phyloP scores from a whole-genome alignment of 2,888 invertebrate genomes.

The Drosophila parthenogenetica region DNA sequence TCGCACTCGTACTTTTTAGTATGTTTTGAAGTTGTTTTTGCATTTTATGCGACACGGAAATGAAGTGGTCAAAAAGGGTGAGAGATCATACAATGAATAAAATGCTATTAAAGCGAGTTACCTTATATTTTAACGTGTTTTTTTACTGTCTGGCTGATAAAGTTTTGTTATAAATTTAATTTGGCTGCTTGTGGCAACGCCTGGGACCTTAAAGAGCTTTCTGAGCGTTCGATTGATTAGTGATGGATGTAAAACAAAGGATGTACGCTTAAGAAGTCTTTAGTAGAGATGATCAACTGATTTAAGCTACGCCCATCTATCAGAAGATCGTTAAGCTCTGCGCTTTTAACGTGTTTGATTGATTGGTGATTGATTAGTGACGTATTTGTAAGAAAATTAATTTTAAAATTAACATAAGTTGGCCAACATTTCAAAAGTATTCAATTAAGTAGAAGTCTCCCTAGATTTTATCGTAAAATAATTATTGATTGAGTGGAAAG shows the following conservation, averaged over 20 bases:
- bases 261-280: too few species aligned
- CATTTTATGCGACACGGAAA: conserved; percentile 38
- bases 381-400: neutral
- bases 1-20: neutral
- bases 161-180: neutral
- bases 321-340: neutral
- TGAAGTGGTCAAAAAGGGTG: conserved; percentile 29
- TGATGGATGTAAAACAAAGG: neutral
- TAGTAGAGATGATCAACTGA: neutral
- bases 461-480: too few species aligned
- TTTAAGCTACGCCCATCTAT: neutral
- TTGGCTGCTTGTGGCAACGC: neutral
- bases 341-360: neutral
- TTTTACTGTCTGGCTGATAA: neutral
- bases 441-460: too few species aligned
- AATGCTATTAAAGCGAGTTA: conserved; percentile 27
- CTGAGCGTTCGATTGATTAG: neutral
- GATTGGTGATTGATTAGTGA: neutral
- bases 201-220: neutral
- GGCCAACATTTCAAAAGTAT: too few species aligned
- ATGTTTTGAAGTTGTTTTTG: conserved; percentile 21
- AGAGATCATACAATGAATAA: conserved; percentile 3
- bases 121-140: conserved; percentile 6
- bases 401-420: too few species aligned
- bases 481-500: too few species aligned